These are phyloP conservation scores for Aspidoscelis tigris DNA, from an alignment of 2,113 vertebrate genomes.

Conservation along the genomic window DNA sequence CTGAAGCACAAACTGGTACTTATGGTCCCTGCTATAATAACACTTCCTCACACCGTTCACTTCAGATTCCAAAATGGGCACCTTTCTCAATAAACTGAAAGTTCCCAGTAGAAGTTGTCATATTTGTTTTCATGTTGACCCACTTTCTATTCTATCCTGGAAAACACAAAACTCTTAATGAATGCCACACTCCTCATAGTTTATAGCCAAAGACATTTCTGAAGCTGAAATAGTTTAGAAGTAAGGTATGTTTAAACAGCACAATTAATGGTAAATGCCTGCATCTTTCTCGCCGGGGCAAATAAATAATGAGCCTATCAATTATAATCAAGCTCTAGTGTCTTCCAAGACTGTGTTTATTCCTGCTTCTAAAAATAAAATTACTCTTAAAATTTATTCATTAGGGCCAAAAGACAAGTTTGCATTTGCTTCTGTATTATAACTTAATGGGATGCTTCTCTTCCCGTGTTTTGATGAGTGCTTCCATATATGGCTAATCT, in stretches of 20 bases:
- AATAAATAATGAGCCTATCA: conserved; percentile 9
- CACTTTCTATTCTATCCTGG: conserved; percentile 19
- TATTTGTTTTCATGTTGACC: conserved; percentile 49
- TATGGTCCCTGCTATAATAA: conserved; percentile 28
- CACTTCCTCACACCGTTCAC: conserved; percentile 44
- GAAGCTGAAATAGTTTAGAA: conserved; percentile 12
- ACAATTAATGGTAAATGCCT: conserved; percentile 11
- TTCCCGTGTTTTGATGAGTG: neutral
- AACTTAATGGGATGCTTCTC: neutral
- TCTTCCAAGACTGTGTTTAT: conserved; percentile 8
- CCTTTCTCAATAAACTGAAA: conserved; percentile 36
- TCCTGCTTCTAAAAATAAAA: neutral
- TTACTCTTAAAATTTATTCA: neutral
- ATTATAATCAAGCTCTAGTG: conserved; percentile 16
- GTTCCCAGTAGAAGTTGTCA: conserved; percentile 48
- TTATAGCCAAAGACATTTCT: conserved; percentile 34
- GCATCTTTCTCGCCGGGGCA: neutral
- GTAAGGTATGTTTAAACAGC: neutral
- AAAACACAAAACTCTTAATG: conserved; percentile 40
- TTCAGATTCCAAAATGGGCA: conserved; percentile 34
- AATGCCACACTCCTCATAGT: conserved; percentile 26
- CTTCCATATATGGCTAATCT: neutral
- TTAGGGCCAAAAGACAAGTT: neutral
- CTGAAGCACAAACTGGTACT: conserved; percentile 38
- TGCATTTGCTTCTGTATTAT: neutral